Evolutionary conservation across 92 coral and sea anemone species (phyloP).

Genomic region (Epizoanthus scotinus): DNA sequence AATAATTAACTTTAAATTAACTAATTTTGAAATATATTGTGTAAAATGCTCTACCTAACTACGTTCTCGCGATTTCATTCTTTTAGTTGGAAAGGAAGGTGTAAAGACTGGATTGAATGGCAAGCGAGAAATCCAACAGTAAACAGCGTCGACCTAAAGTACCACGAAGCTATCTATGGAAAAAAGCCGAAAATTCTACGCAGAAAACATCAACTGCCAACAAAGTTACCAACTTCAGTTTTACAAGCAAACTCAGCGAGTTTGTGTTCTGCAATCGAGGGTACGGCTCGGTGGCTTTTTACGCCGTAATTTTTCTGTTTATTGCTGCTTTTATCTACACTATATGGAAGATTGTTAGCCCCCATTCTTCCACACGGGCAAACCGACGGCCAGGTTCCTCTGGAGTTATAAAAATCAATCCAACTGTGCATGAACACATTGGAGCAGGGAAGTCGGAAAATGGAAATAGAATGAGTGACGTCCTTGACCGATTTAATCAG

Average conservation of each 20-base stretch:
- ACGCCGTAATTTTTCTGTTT: constrained; percentile 77
- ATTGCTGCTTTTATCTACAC: constrained; percentile 79
- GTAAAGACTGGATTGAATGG: constrained; percentile 15
- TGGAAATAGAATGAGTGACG: not conserved
- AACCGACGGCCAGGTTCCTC: constrained; percentile 77
- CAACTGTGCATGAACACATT: constrained; percentile 57
- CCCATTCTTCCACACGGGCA: constrained; percentile 71
- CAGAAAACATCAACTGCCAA: constrained; percentile 21
- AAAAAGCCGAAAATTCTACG: constrained; percentile 24
- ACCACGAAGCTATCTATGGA: constrained; percentile 41
- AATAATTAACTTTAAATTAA: too few species aligned
- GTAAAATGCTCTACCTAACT: not conserved
- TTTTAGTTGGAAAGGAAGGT: not conserved
- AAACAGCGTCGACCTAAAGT: constrained; percentile 35
- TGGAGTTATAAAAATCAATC: constrained; percentile 59
- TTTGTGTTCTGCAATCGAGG: constrained; percentile 89
- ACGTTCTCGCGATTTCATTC: not conserved
- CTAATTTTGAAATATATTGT: not conserved
- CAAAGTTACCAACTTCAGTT: constrained; percentile 41
- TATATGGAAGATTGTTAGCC: constrained; percentile 93
- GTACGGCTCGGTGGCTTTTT: constrained; percentile 90
- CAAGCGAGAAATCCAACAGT: constrained; percentile 18
- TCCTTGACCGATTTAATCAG: not conserved
- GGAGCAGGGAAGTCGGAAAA: constrained; percentile 15
- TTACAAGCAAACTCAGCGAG: constrained; percentile 75